Conservation (phyloP, 2,888 invertebrate genomes). For the Oxytorus armatus region DNA sequence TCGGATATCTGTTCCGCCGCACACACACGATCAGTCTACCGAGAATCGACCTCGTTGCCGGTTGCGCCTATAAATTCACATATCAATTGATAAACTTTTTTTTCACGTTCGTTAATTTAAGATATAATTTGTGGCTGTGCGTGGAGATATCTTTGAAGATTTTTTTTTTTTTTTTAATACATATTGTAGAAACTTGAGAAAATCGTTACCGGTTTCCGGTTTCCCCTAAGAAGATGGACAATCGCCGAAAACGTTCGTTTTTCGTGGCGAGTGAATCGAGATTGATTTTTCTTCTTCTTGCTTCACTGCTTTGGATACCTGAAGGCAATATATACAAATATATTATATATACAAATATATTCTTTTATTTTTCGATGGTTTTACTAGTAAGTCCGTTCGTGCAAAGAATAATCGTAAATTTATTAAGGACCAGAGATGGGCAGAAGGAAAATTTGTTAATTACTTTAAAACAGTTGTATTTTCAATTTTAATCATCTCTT, state of each 20-base stretch:
- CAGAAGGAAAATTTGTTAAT: background rate
- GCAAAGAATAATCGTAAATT: too few species aligned
- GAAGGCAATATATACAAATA: slow-evolving; percentile 55
- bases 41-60: slow-evolving; percentile 58
- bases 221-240: slow-evolving; percentile 60
- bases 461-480: too few species aligned
- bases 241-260: slow-evolving; percentile 36
- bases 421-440: too few species aligned
- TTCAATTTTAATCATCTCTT: too few species aligned
- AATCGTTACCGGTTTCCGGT: slow-evolving; percentile 4
- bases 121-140: background rate
- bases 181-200: background rate
- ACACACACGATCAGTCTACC: slow-evolving; percentile 54
- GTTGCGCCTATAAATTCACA: slow-evolving; percentile 27
- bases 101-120: background rate
- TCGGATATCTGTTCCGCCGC: slow-evolving; percentile 30
- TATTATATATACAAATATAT: background rate
- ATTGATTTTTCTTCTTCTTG: slow-evolving; percentile 25
- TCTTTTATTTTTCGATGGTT: background rate
- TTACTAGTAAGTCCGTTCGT: too few species aligned
- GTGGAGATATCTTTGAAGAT: too few species aligned
- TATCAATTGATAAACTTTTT: slow-evolving; percentile 12
- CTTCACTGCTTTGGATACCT: slow-evolving; percentile 52
- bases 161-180: background rate
- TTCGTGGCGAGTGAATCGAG: slow-evolving; percentile 13